Conservation (phyloP, 2,113 vertebrate genomes). For the Galemys pyrenaicus region DNA sequence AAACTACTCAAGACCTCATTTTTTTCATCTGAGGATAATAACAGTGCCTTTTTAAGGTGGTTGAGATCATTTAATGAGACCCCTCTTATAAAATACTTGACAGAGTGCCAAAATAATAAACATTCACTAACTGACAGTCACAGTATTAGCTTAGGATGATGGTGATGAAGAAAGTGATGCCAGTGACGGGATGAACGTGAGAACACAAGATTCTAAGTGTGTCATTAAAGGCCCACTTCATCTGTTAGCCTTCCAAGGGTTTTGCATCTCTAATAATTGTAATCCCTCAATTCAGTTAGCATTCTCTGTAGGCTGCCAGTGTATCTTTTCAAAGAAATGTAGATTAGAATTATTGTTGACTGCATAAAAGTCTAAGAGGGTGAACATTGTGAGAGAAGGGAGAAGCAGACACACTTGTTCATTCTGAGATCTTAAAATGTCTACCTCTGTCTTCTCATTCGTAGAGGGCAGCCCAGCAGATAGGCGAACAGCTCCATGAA, state of each 20-base stretch:
- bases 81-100: slow-evolving; percentile 9
- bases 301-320: background rate
- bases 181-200: background rate
- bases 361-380: background rate
- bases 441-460: background rate
- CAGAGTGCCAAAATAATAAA: slow-evolving; percentile 39
- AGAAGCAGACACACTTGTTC: background rate
- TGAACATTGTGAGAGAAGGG: background rate
- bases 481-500: slow-evolving; percentile 13
- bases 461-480: background rate
- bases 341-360: background rate
- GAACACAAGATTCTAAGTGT: background rate
- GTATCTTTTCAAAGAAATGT: slow-evolving; percentile 60
- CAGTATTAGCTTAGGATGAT: background rate
- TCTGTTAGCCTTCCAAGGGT: background rate
- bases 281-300: slow-evolving; percentile 2
- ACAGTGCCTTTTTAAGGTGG: background rate
- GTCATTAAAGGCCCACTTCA: background rate
- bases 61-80: background rate
- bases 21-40: background rate
- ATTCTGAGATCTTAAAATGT: background rate
- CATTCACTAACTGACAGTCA: background rate
- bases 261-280: background rate
- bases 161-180: background rate
- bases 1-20: background rate